Evolutionary conservation across 2,113 vertebrate genomes (phyloP).

Genomic region (Nettapus auritus): DNA sequence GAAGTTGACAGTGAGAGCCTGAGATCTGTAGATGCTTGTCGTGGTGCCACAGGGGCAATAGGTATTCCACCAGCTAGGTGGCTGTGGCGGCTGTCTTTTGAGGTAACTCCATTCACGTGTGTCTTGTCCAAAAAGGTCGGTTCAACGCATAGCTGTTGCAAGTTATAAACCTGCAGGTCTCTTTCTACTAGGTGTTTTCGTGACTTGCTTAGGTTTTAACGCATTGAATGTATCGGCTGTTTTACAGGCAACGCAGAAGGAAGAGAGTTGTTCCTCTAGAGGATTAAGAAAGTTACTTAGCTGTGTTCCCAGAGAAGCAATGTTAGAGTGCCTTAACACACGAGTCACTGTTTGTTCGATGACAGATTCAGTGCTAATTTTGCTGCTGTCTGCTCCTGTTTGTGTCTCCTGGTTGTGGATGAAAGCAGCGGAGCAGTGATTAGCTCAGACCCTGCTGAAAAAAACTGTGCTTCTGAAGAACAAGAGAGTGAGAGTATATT

Average conservation of each 20-base stretch:
- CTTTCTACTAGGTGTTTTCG: neutral
- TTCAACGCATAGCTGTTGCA: fast-evolving
- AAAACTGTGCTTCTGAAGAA: slow-evolving; percentile 30
- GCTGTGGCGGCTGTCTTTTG: neutral
- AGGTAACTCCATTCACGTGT: neutral
- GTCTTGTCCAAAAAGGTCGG: neutral
- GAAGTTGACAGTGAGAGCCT: neutral
- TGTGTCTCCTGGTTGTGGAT: slow-evolving; percentile 17
- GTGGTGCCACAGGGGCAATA: neutral
- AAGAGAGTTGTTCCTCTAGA: slow-evolving; percentile 10
- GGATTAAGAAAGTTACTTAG: slow-evolving; percentile 19
- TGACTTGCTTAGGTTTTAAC: neutral
- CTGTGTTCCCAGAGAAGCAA: neutral
- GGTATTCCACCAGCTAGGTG: neutral
- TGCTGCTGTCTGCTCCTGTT: slow-evolving; percentile 50
- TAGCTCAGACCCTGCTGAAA: slow-evolving; percentile 46
- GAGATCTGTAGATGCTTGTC: fast-evolving
- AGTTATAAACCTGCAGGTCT: neutral
- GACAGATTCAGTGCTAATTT: slow-evolving; percentile 60
- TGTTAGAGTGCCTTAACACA: slow-evolving; percentile 5
- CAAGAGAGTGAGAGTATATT: slow-evolving; percentile 44
- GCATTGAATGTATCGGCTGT: neutral
- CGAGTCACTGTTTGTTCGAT: slow-evolving; percentile 20
- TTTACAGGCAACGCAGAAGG: neutral
- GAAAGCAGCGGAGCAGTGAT: slow-evolving; percentile 39